Percentiles rank a stretch among this genome's conserved stretches.
Conservation (phyloP, 2,888 invertebrate species). For the Synanthedon tipuliformis region DNA sequence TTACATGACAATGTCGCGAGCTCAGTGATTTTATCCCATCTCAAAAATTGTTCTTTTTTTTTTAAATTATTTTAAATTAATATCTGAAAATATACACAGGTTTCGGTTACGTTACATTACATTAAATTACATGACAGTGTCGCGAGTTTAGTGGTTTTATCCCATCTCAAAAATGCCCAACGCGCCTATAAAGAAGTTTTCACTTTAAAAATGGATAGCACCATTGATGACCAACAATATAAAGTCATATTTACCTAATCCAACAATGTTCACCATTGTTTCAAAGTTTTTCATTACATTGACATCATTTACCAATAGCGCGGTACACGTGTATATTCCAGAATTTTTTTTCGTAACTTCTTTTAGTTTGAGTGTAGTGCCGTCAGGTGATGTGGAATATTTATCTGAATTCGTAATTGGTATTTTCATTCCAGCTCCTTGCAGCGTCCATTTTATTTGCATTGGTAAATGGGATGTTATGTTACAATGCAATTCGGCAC, state of each 20-base stretch:
- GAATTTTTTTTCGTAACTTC: neutral
- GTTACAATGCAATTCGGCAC: neutral
- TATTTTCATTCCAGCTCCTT: neutral
- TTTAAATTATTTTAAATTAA: too few relatives aligned
- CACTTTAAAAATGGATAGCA: neutral
- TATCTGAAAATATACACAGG: too few relatives aligned
- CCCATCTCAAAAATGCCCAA: too few relatives aligned
- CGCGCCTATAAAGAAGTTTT: too few relatives aligned
- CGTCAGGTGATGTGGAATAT: neutral
- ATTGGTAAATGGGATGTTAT: constrained; percentile 2
- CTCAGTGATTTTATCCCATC: too few relatives aligned
- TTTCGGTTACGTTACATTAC: too few relatives aligned
- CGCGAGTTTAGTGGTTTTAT: too few relatives aligned
- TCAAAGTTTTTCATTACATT: neutral
- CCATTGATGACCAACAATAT: neutral
- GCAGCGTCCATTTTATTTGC: constrained; percentile 2
- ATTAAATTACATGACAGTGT: too few relatives aligned
- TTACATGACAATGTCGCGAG: too few relatives aligned
- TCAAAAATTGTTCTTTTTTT: too few relatives aligned
- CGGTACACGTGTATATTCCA: constrained; percentile 1
- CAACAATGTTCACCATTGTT: neutral
- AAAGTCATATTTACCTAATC: neutral
- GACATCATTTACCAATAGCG: neutral
- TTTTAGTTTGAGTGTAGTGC: neutral
- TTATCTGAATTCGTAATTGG: neutral